These are phyloP conservation scores for Lathamus discolor DNA, from an alignment of 2,113 vertebrate genomes.

Conservation along the genomic window DNA sequence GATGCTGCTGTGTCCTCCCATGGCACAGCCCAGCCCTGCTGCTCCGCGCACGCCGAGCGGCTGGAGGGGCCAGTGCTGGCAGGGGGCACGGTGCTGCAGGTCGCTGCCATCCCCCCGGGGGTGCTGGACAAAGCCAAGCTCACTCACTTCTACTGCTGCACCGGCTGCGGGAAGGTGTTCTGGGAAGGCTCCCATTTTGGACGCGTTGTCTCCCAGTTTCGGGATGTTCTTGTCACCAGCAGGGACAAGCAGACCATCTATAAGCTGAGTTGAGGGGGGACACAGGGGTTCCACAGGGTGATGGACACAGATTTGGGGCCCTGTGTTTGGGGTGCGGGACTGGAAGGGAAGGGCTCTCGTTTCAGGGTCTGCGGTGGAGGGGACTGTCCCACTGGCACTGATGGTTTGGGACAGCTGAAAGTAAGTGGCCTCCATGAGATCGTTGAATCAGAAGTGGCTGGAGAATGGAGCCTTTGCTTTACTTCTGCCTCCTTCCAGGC, in stretches of 20 bases:
- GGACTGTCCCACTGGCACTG: neutral
- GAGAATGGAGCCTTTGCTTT: neutral
- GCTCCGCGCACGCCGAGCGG: conserved; percentile 47
- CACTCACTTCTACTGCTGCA: conserved; percentile 80
- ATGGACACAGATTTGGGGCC: fast-evolving
- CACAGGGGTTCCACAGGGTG: fast-evolving
- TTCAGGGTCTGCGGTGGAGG: fast-evolving
- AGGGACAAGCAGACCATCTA: neutral
- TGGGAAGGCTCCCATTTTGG: conserved; percentile 89
- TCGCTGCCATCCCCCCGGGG: conserved; percentile 67
- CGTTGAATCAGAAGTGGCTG: neutral
- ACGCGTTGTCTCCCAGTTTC: conserved; percentile 75
- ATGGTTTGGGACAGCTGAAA: neutral
- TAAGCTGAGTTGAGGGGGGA: neutral
- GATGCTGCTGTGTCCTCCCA: fast-evolving
- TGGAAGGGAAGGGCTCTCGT: neutral
- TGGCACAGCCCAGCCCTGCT: neutral
- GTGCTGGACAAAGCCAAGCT: conserved; percentile 72
- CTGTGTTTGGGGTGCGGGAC: neutral
- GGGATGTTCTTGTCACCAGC: conserved; percentile 65
- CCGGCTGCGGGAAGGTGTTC: conserved; percentile 86
- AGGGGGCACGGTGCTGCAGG: conserved; percentile 67
- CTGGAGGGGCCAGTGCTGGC: neutral
- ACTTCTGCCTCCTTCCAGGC: neutral
- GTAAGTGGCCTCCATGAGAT: neutral